Base-by-base conservation (phyloP, 30 jellyfish, hydroid and myxozoan genomes). In the Hydractinia echinata region DNA sequence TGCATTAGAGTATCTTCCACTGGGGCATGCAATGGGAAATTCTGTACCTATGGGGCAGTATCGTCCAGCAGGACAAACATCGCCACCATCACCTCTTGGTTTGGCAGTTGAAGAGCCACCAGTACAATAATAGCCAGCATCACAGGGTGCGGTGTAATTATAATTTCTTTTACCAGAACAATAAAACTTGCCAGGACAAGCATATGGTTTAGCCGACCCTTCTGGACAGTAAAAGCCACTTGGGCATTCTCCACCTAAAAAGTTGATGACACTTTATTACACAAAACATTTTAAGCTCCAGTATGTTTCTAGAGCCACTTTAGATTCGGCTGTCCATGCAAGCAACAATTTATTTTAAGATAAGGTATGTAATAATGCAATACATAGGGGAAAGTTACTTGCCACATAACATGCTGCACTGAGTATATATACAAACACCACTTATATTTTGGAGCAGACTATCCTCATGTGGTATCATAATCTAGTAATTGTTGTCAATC, bases 201-300 rank as follows among this genome's bases (percentile, higher is more conserved):
- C 89, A 10, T 61, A 70, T 55, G 96, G 98, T 71, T 77, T 87
- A 56, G 84, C 76, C 39, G 95, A 79, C 4, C 98, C 98, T 5
- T 72, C 81, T 5, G 98, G 96, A 56, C 98, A 92, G 87, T 82
- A 92, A 61, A 81, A 92, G n/a, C 98, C 98, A 15, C 95, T 92
- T 72, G 90, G 98, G 67, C 98, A 92, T 81, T 77, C 95, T 6
- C 98, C 98, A 72, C 98, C 98, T 92, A 81, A 11, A 80, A 51
- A 30, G 44, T 30, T 30, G 44, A 30, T 30, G 44, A 30, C 44
- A 30, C 44, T n/a, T n/a, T 30, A 30, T 30, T 30, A 30, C 44
- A 30, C 44, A 30, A 30, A 30, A 30, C 2, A 2, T 30, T 30
- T 30, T 30, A 30, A 30, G 44, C 2, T 30, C 44, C 2, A 30